phyloP scores from a whole-genome alignment of 2,113 vertebrate genomes.

The Ammodytes dubius region DNA sequence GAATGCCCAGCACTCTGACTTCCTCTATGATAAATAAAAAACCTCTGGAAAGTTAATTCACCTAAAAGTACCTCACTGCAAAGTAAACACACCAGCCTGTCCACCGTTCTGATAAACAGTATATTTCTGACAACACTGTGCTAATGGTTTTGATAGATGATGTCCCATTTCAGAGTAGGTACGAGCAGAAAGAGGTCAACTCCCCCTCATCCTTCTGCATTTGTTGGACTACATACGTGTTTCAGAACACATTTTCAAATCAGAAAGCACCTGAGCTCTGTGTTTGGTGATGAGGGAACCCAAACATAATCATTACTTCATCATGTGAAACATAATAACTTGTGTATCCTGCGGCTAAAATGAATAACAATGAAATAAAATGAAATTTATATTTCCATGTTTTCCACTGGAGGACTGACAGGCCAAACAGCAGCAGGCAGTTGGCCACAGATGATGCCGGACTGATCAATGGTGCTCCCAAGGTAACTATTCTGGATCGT shows the following conservation, averaged over 20 bases:
- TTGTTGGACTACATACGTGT: background rate
- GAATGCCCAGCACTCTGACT: background rate
- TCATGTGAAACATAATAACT: conserved; percentile 16
- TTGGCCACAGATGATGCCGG: conserved; percentile 53
- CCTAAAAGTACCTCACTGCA: conserved; percentile 21
- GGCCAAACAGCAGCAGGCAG: conserved; percentile 57
- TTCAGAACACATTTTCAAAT: conserved; percentile 21
- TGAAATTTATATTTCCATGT: conserved; percentile 30
- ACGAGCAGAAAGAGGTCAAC: conserved; percentile 38
- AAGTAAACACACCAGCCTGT: conserved; percentile 23
- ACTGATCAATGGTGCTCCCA: conserved; percentile 58
- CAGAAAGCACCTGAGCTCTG: background rate
- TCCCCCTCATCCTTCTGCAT: conserved; percentile 11
- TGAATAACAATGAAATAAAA: conserved; percentile 12
- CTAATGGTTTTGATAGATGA: conserved; percentile 31
- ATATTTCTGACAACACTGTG: conserved; percentile 26
- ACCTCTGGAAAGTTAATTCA: conserved; percentile 19
- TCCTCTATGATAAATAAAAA: conserved; percentile 16
- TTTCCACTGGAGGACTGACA: conserved; percentile 59
- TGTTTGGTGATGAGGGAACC: background rate
- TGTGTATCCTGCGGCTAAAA: conserved; percentile 25
- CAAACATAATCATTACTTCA: conserved; percentile 11
- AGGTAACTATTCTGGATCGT: conserved; percentile 61
- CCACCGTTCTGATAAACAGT: conserved; percentile 38
- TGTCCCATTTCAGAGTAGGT: conserved; percentile 34